A percentile compares a stretch with the other conserved stretches of the same genome.
phyloP scores from a whole-genome alignment of 1,140 invertebrate genomes.

The Luehdorfia chinensis region DNA sequence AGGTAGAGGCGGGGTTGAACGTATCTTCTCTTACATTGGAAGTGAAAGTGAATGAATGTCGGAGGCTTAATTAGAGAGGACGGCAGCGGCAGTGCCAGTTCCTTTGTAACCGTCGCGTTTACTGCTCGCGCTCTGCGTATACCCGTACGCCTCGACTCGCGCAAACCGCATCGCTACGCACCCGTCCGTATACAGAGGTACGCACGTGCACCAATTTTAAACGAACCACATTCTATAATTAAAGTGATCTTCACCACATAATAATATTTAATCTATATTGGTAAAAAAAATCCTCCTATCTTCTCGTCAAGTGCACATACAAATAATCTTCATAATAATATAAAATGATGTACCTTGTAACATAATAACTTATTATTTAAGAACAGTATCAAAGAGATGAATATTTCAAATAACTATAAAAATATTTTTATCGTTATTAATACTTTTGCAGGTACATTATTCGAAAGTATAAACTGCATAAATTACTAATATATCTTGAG shows the following conservation, averaged over 20 bases:
- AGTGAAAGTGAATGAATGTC: conserved; percentile 76
- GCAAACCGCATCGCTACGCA: conserved; percentile 29
- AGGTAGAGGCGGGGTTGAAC: conserved; percentile 39
- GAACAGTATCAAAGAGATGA: no score
- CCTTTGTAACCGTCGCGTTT: conserved; percentile 54
- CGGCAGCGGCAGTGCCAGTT: conserved; percentile 62
- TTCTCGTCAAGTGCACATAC: neutral
- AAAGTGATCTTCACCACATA: conserved; percentile 12
- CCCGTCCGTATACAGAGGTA: conserved; percentile 30
- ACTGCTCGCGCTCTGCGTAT: conserved; percentile 42
- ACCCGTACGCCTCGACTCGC: conserved; percentile 27
- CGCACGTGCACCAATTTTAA: conserved; percentile 27
- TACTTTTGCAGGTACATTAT: no score
- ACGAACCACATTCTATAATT: conserved; percentile 12
- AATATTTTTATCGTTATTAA: no score
- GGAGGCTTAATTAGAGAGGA: conserved; percentile 75
- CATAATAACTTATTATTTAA: no score
- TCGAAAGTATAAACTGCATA: no score
- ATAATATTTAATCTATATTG: neutral
- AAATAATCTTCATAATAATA: neutral
- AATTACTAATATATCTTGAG: no score
- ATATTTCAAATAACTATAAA: no score
- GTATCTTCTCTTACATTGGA: conserved; percentile 66
- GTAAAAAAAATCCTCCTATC: no score
- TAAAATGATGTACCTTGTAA: no score